Evolutionary conservation across 2,797 vertebrate genomes (phyloP).

Genomic region (Acanthornis magna): DNA sequence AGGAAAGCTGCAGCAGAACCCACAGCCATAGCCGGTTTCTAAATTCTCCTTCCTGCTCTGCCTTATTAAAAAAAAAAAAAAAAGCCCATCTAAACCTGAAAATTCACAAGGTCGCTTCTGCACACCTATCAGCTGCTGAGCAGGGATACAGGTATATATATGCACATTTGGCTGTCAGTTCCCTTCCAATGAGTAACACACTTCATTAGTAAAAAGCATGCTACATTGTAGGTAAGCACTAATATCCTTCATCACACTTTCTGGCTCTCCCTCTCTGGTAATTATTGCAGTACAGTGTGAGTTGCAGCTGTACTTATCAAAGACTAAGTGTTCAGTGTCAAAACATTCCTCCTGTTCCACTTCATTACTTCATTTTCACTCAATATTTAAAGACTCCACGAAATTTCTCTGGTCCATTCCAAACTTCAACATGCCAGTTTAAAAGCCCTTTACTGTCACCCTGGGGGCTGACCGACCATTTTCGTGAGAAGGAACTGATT

Average conservation of each 20-base stretch:
- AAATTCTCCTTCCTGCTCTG: neutral
- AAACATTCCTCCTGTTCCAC: neutral
- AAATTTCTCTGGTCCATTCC: neutral
- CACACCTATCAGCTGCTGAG: neutral
- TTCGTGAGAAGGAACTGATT: neutral
- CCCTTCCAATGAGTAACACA: neutral
- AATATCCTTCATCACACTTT: neutral
- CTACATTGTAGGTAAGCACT: neutral
- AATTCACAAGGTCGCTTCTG: neutral
- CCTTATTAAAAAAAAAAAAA: neutral
- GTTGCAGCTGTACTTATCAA: neutral
- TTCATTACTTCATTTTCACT: neutral
- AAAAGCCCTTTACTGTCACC: neutral
- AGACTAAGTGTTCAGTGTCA: neutral
- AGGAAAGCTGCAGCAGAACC: neutral
- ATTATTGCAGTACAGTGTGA: neutral
- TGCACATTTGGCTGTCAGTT: neutral
- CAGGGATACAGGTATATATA: neutral
- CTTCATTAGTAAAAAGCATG: neutral
- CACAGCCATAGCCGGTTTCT: neutral
- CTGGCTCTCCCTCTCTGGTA: neutral
- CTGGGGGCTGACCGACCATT: neutral
- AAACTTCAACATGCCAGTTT: neutral
- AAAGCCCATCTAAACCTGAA: neutral
- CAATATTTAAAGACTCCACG: neutral